Percentiles rank a stretch among this genome's conserved stretches.
These are phyloP conservation scores for Rhodinocichla rosea DNA, from an alignment of 2,113 vertebrate species.

Conservation along the genomic window DNA sequence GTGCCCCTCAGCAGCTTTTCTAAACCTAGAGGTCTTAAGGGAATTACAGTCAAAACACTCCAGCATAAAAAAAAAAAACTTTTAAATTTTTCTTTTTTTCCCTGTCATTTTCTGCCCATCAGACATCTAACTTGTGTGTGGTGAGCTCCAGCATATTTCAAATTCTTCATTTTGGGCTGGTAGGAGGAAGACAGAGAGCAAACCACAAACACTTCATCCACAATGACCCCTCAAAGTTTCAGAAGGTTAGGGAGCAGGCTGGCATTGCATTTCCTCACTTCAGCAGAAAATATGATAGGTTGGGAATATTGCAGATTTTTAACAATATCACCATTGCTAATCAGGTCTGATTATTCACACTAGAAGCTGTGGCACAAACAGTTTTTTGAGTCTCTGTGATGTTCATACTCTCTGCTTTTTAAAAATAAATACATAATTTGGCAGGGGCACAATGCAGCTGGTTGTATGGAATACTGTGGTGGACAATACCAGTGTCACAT, in stretches of 20 bases:
- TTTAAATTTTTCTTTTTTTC: background rate
- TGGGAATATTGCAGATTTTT: background rate
- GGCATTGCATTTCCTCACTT: background rate
- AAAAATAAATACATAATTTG: slow-evolving; percentile 23
- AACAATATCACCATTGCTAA: background rate
- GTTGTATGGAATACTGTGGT: background rate
- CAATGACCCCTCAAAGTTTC: background rate
- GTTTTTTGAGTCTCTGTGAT: background rate
- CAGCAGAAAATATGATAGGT: background rate
- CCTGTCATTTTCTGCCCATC: background rate
- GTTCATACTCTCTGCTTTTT: background rate
- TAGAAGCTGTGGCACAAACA: background rate
- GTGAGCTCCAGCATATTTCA: background rate
- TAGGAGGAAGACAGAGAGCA: background rate
- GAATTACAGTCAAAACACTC: background rate
- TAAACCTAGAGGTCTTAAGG: background rate
- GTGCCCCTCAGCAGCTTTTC: background rate
- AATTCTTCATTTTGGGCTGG: background rate
- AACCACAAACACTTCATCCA: background rate
- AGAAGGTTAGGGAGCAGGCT: background rate
- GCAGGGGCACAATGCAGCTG: background rate
- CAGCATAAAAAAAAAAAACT: background rate
- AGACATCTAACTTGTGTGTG: background rate
- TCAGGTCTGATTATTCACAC: background rate
- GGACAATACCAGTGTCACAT: background rate